These are phyloP conservation scores for Neelides sp. DNA, from an alignment of 1,140 invertebrate genomes.

Conservation along the genomic window DNA sequence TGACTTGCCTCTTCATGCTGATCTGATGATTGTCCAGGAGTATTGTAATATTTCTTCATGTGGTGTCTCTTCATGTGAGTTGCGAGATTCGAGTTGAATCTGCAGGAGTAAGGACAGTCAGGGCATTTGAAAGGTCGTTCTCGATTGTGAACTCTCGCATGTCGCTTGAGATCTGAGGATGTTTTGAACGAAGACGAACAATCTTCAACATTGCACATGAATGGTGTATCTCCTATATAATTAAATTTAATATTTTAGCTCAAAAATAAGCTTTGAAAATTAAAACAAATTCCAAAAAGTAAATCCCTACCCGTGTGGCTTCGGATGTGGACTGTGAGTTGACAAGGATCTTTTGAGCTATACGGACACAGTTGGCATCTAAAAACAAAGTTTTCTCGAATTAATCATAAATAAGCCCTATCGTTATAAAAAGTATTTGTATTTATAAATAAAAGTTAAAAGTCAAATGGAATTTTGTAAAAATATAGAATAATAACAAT, in stretches of 20 bases:
- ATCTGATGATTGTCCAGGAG: too few species aligned
- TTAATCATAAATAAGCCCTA: too few species aligned
- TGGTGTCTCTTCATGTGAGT: constrained; percentile 18
- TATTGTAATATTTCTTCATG: too few species aligned
- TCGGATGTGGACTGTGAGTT: constrained; percentile 39
- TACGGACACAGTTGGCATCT: constrained; percentile 41
- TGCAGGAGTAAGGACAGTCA: constrained; percentile 35
- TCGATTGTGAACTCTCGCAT: constrained; percentile 35
- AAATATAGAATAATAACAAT: background rate
- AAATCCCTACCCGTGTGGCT: constrained; percentile 37
- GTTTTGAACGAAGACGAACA: constrained; percentile 39
- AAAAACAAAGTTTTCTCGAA: constrained; percentile 22
- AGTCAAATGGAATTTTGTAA: background rate
- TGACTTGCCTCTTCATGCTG: too few species aligned
- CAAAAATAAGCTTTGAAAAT: constrained; percentile 8
- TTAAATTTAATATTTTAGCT: constrained; percentile 3
- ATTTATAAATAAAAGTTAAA: too few species aligned
- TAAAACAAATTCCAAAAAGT: background rate
- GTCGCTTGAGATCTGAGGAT: constrained; percentile 37
- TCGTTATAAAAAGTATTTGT: too few species aligned
- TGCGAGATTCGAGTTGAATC: constrained; percentile 31
- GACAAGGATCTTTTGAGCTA: constrained; percentile 37
- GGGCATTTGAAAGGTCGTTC: constrained; percentile 36
- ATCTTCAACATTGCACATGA: constrained; percentile 33
- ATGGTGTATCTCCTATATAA: constrained; percentile 36